Conservation (phyloP, 2,888 invertebrate genomes). For the Encarsia formosa region DNA sequence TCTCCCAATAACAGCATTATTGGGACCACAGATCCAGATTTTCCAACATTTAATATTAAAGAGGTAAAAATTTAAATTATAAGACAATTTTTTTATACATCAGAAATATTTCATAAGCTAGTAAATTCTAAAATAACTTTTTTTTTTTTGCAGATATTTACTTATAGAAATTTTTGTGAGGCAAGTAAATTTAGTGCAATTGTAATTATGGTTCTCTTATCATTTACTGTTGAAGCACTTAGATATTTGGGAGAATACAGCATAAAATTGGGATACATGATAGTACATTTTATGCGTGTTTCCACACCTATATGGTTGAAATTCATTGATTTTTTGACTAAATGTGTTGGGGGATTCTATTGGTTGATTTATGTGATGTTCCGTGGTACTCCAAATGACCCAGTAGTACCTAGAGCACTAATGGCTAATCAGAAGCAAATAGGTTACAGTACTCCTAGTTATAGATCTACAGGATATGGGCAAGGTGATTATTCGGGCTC, state of each 20-base stretch:
- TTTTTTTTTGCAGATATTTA: conserved; percentile 37
- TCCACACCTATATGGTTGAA: conserved; percentile 45
- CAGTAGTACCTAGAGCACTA: conserved; percentile 22
- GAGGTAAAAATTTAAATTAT: conserved; percentile 30
- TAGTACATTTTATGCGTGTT: conserved; percentile 38
- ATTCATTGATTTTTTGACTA: conserved; percentile 44
- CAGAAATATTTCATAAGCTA: neutral
- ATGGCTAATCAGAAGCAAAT: conserved; percentile 1
- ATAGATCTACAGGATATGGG: neutral
- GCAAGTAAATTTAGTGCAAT: conserved; percentile 40
- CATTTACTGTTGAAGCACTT: conserved; percentile 36
- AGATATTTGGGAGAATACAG: conserved; percentile 43
- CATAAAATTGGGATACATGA: conserved; percentile 43
- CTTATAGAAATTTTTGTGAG: conserved; percentile 40
- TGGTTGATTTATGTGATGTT: conserved; percentile 45
- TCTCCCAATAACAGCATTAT: conserved; percentile 24
- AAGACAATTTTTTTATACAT: neutral
- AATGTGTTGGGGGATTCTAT: conserved; percentile 47
- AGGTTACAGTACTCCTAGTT: neutral
- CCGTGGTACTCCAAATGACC: conserved; percentile 26
- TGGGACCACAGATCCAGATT: conserved; percentile 16
- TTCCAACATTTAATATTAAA: conserved; percentile 31
- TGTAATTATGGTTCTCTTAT: conserved; percentile 39
- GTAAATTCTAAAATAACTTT: neutral
- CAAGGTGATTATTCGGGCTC: conserved; percentile 9